Evolutionary conservation across 2,797 vertebrate genomes (phyloP).

Genomic region (Simalia tracyae): DNA sequence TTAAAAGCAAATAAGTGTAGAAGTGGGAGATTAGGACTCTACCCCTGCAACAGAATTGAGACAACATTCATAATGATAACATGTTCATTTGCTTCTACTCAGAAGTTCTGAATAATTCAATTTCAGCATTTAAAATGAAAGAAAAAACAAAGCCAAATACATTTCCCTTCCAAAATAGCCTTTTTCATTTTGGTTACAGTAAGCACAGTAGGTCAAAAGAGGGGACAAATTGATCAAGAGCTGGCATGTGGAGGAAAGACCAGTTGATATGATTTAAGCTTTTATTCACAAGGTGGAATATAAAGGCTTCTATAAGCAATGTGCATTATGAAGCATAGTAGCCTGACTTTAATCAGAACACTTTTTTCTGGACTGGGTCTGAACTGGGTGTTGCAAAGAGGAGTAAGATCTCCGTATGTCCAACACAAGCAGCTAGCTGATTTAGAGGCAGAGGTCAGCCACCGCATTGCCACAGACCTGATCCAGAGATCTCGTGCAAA

Average conservation of each 20-base stretch:
- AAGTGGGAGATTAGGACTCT: background rate
- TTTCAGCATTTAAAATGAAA: background rate
- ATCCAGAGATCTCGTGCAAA: background rate
- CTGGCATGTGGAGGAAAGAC: background rate
- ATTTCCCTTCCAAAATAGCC: background rate
- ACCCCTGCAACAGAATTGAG: background rate
- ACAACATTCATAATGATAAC: background rate
- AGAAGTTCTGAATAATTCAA: background rate
- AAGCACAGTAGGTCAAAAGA: background rate
- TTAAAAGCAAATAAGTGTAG: background rate
- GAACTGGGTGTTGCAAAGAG: constrained; percentile 5
- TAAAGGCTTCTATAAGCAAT: background rate
- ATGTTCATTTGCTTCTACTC: background rate
- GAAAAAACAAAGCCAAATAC: background rate
- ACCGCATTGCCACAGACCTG: background rate
- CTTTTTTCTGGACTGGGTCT: background rate
- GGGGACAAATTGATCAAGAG: background rate
- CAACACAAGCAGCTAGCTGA: background rate
- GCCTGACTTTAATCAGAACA: background rate
- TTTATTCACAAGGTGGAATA: background rate
- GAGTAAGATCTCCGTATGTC: background rate
- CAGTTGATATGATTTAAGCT: background rate
- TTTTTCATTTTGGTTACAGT: background rate
- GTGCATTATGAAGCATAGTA: background rate
- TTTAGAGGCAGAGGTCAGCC: background rate